A percentile compares a stretch with the other conserved stretches of the same genome.
phyloP scores from a whole-genome alignment of 2,888 invertebrate genomes.

The Torymus aiolomorphi region DNA sequence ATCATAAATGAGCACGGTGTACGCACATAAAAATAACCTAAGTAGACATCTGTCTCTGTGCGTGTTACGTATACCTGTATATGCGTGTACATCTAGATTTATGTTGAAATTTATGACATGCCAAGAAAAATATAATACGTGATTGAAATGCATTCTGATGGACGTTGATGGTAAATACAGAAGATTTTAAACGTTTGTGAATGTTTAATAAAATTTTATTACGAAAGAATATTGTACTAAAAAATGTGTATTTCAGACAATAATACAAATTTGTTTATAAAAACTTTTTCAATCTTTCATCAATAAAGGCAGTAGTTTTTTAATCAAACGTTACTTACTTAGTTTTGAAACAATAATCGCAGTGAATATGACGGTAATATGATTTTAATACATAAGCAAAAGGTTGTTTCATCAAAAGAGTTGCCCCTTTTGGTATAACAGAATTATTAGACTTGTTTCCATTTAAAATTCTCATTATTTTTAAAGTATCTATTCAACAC shows the following conservation, averaged over 20 bases:
- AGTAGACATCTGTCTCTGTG: background rate
- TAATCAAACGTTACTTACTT: slow-evolving; percentile 44
- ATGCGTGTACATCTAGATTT: background rate
- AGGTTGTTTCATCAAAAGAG: slow-evolving; percentile 50
- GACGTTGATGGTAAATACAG: background rate
- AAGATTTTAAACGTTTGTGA: slow-evolving; percentile 1
- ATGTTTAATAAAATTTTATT: slow-evolving; percentile 38
- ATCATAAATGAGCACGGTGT: background rate
- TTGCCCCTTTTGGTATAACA: slow-evolving; percentile 49
- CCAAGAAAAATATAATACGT: too few relatives aligned
- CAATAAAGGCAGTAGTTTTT: slow-evolving; percentile 14
- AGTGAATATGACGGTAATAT: slow-evolving; percentile 47
- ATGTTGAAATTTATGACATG: background rate
- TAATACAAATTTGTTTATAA: slow-evolving; percentile 34
- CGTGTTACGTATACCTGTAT: background rate
- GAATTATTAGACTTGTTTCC: slow-evolving; percentile 24
- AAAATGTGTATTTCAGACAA: slow-evolving; percentile 39
- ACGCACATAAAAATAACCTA: slow-evolving; percentile 9
- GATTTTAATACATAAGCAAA: slow-evolving; percentile 55
- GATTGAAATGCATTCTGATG: too few relatives aligned
- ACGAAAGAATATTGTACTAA: slow-evolving; percentile 29
- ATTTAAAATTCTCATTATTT: slow-evolving; percentile 49
- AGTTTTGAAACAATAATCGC: slow-evolving; percentile 56
- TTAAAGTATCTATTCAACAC: slow-evolving; percentile 26
- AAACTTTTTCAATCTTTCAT: slow-evolving; percentile 38